phyloP scores from a whole-genome alignment of 2,113 vertebrate species.

The Condylura cristata region DNA sequence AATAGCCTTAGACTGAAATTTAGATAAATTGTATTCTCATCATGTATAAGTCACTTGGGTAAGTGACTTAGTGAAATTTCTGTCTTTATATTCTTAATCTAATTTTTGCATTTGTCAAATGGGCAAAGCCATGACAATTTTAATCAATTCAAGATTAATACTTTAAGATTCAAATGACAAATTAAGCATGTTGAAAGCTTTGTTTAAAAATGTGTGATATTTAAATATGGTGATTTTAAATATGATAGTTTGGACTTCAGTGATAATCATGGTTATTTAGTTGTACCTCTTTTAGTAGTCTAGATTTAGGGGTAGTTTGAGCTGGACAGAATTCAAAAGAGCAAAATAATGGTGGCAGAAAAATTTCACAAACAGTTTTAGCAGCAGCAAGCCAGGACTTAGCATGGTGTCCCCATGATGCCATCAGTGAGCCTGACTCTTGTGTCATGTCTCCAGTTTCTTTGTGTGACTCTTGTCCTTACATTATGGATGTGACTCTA shows the following conservation, averaged over 20 bases:
- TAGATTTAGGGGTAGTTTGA: background rate
- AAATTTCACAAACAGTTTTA: background rate
- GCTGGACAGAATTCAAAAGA: background rate
- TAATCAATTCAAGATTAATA: background rate
- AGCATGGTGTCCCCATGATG: background rate
- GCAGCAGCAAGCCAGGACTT: background rate
- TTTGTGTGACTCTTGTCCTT: background rate
- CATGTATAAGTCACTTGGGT: too few species aligned
- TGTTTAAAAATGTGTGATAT: background rate
- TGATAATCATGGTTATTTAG: background rate
- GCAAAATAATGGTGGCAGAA: background rate
- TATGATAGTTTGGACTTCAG: background rate
- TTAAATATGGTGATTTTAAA: background rate
- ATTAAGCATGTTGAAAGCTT: background rate
- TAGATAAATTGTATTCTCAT: background rate
- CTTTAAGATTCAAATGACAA: conserved; percentile 26
- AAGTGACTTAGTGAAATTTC: background rate
- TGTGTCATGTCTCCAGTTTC: background rate
- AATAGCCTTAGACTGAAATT: background rate
- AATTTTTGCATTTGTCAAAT: background rate
- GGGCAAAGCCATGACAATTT: background rate
- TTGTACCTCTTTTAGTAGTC: background rate
- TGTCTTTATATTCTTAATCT: too few species aligned
- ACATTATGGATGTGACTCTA: too few species aligned
- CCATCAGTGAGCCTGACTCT: background rate